Evolutionary conservation across 2,797 vertebrate genomes (phyloP).

Genomic region (Poeciliopsis turneri): DNA sequence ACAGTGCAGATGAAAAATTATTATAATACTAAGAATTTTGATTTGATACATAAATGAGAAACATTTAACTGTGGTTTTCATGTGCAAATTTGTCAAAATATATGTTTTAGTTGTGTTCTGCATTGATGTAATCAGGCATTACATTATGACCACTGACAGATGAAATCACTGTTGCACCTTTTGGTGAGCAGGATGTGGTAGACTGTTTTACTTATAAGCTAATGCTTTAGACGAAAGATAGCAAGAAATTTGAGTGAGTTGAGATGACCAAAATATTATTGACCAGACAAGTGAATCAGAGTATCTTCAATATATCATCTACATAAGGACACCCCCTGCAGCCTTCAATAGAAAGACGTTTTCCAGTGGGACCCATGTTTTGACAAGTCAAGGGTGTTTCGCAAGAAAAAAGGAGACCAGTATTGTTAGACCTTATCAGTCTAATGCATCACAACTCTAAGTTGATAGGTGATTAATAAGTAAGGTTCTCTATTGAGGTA

Average conservation of each 20-base stretch:
- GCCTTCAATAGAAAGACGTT: neutral
- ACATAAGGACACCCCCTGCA: neutral
- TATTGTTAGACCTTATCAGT: neutral
- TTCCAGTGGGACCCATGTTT: neutral
- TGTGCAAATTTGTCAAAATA: neutral
- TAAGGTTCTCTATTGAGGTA: neutral
- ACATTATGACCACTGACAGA: neutral
- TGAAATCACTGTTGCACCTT: neutral
- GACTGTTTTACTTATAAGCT: neutral
- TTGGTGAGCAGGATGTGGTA: neutral
- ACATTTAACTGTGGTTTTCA: neutral
- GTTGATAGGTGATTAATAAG: neutral
- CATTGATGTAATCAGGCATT: neutral
- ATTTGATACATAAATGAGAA: neutral
- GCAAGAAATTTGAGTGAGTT: neutral
- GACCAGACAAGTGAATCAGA: neutral
- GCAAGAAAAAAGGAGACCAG: neutral
- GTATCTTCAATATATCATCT: neutral
- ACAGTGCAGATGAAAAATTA: neutral
- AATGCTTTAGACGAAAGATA: neutral
- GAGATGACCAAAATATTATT: neutral
- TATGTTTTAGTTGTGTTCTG: neutral
- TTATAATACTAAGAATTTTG: neutral
- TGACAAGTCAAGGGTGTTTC: neutral
- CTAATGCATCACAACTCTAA: neutral